These are phyloP conservation scores for Nesogale talazaci DNA, from an alignment of 2,113 vertebrate species.

Conservation along the genomic window DNA sequence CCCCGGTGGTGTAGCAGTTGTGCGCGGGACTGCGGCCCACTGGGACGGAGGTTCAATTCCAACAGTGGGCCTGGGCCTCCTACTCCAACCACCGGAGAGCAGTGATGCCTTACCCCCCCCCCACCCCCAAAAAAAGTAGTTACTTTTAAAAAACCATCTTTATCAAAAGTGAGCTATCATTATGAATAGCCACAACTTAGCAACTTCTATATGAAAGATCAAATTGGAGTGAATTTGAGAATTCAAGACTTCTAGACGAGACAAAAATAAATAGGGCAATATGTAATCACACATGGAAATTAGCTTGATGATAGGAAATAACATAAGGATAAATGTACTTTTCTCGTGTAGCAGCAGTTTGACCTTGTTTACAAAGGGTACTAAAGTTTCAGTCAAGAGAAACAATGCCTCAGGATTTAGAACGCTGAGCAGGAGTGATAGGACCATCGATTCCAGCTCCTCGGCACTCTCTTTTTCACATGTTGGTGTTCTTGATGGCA, in stretches of 20 bases:
- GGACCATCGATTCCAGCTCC: not conserved
- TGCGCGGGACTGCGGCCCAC: no score
- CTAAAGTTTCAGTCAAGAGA: not conserved
- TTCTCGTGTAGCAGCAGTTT: slow-evolving; percentile 19
- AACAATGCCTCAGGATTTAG: not conserved
- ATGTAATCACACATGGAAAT: not conserved
- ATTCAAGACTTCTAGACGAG: not conserved
- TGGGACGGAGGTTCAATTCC: no score
- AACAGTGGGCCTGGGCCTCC: no score
- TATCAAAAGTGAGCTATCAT: not conserved
- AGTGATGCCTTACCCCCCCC: no score
- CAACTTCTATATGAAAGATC: slow-evolving; percentile 1
- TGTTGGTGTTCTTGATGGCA: not conserved
- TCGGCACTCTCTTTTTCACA: slow-evolving; percentile 5
- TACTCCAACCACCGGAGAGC: no score
- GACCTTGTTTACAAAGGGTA: slow-evolving; percentile 9
- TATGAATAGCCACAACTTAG: not conserved
- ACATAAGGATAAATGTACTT: not conserved
- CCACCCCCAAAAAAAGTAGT: not conserved
- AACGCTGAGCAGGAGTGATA: not conserved
- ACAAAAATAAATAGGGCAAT: not conserved
- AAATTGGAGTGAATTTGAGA: not conserved
- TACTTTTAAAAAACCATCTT: not conserved
- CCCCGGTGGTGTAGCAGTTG: no score
- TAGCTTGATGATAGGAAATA: not conserved